Conservation (phyloP, 2,797 vertebrate genomes). For the Champsocephalus esox region DNA sequence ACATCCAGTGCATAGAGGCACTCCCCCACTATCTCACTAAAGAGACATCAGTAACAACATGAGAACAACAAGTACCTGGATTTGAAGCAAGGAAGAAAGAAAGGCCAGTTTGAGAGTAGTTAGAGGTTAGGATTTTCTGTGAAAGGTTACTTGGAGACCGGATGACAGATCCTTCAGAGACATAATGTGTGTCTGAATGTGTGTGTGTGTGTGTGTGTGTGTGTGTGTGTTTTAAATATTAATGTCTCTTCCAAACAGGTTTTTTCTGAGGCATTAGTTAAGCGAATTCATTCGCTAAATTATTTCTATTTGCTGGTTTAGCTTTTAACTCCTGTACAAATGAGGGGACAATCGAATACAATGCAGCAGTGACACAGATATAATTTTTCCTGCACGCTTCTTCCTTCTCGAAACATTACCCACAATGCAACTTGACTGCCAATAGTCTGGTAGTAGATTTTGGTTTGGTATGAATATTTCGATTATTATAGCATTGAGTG, state of each 20-base stretch:
- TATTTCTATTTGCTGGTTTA: no score
- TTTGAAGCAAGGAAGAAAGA: slow-evolving; percentile 1
- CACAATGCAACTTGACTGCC: not conserved
- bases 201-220: slow-evolving; percentile 7
- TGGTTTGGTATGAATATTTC: no score
- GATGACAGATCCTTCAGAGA: slow-evolving; percentile 3
- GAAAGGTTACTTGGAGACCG: slow-evolving; percentile 2
- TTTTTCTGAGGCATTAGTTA: not conserved
- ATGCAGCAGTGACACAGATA: not conserved
- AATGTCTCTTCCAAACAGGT: not conserved
- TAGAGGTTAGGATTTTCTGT: slow-evolving; percentile 8
- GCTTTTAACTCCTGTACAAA: no score
- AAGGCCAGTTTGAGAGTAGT: slow-evolving; percentile 17
- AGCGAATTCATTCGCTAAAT: no score
- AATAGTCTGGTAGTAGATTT: not conserved
- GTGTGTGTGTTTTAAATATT: not conserved
- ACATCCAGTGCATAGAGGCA: not conserved
- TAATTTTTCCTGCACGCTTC: not conserved
- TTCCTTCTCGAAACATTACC: not conserved
- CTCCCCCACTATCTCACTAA: not conserved
- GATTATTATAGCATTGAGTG: not conserved
- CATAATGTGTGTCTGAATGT: not conserved
- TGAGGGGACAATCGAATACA: not conserved
- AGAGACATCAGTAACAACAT: slow-evolving; percentile 4
- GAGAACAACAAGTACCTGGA: not conserved